Percentiles rank a stretch among this genome's conserved stretches.
Evolutionary conservation across 1,140 invertebrate genomes (phyloP).

Genomic region (Cydia fagiglandana): DNA sequence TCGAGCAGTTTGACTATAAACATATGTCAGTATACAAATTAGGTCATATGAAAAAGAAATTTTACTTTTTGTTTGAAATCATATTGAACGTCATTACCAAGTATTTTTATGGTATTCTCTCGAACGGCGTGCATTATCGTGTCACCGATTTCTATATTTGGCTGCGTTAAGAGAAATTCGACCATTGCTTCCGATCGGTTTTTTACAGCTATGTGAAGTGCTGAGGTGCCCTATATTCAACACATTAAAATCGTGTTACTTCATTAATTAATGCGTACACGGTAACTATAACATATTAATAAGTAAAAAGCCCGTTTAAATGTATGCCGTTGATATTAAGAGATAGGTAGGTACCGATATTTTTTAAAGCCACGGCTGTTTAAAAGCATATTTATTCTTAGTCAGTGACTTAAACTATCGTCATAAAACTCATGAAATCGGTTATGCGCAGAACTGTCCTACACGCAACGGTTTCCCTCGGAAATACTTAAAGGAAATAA

Average conservation of each 20-base stretch:
- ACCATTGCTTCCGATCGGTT: constrained; percentile 78
- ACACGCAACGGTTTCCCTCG: too few relatives aligned
- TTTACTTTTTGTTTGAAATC: constrained; percentile 32
- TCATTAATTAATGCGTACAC: neutral
- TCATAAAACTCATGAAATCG: too few relatives aligned
- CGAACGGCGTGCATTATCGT: constrained; percentile 79
- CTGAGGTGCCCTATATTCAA: constrained; percentile 74
- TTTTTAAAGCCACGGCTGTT: neutral
- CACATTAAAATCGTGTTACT: constrained; percentile 19
- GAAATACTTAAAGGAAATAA: too few relatives aligned
- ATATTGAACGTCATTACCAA: constrained; percentile 44
- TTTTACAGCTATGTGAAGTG: constrained; percentile 79
- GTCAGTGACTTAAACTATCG: too few relatives aligned
- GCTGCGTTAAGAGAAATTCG: constrained; percentile 75
- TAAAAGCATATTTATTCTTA: neutral
- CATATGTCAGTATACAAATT: neutral
- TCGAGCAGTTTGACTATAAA: constrained; percentile 70
- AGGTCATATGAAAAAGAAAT: neutral
- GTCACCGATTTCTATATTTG: constrained; percentile 79
- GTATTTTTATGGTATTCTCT: constrained; percentile 75
- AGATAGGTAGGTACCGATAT: neutral
- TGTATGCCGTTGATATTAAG: neutral
- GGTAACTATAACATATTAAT: neutral
- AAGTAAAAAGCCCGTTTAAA: neutral
- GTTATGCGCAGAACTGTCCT: too few relatives aligned